phyloP scores from a whole-genome alignment of 2,113 vertebrate species.

The Antechinus flavipes region DNA sequence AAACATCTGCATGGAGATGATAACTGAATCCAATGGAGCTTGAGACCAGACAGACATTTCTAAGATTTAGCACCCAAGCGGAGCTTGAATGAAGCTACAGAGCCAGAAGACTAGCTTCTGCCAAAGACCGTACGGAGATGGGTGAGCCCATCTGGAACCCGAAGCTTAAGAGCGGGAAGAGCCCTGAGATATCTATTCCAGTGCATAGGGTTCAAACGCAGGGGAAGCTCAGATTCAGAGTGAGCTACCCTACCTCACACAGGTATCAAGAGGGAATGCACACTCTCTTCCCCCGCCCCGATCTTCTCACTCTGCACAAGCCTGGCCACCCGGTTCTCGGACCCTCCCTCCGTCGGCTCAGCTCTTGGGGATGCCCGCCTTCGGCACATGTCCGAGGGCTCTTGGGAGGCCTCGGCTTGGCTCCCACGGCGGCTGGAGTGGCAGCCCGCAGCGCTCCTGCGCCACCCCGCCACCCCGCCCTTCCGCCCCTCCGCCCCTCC shows the following conservation, averaged over 20 bases:
- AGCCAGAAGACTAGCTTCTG: neutral
- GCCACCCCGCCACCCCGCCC: neutral
- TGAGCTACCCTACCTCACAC: too few species aligned
- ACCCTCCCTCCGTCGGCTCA: too few species aligned
- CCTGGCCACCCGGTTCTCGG: neutral
- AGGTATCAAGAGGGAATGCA: too few species aligned
- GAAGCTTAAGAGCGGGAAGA: neutral
- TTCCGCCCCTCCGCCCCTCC: neutral
- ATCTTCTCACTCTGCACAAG: neutral
- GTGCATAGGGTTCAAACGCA: too few species aligned
- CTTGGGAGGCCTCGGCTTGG: neutral
- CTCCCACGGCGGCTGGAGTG: neutral
- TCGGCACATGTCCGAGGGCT: neutral
- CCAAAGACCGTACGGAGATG: neutral
- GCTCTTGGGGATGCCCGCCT: neutral
- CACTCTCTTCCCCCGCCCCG: fast-evolving
- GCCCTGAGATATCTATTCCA: too few species aligned
- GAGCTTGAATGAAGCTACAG: neutral
- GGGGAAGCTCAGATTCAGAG: too few species aligned
- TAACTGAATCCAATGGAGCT: neutral
- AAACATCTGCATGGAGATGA: neutral
- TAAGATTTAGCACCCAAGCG: too few species aligned
- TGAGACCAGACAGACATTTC: neutral
- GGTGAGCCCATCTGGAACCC: too few species aligned
- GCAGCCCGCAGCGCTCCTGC: neutral